Base-by-base conservation (phyloP, 2,113 vertebrate genomes). In the Pipa parva region DNA sequence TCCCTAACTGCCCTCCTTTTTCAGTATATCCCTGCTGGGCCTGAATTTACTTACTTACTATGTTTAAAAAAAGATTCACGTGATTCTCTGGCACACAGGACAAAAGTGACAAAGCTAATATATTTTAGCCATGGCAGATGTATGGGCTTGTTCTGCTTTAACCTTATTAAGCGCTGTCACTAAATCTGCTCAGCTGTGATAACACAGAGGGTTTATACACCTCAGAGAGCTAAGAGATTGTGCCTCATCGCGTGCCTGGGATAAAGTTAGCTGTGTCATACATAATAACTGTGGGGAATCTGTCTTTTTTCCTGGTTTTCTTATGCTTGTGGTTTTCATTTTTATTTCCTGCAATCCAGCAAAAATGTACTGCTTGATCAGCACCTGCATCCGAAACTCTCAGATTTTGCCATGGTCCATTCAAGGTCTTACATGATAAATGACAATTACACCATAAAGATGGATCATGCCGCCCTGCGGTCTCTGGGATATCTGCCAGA, bases 321-420 rank as follows among this genome's bases (percentile, higher is more conserved):
- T 27, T 17, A 7, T 36, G 21, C 15, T 20, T 25, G n/a, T 59
- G 20, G 21, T 67, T 59, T 15, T 36, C 54, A 57, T 22, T 57
- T 29, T 57, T 29, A 2, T 28, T 59, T 20, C 11, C 28, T 58
- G 22, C 42, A 63, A 75, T 79, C 21, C 75, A 88, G 79, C 72
- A 55, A 72, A 62, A 92, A 87, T 64, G 81, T 85, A 54, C 74
- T 91, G 59, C 74, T 87, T 71, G 80, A 89, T 63, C 73, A 82
- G 10, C 17, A 12, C 21, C 74, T 84, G 75, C 76, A 88, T 72
- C 74, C 80, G 61, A 89, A 87, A 74, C 79, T 83, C 59, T 78
- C 51, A 0, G 76, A 81, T 73, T 89, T 92, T 71, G 79, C 75
- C 63, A 51, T 79, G 77, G 81, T 81, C 10, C 75, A 71, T 64